Evolutionary conservation across 1,140 invertebrate genomes (phyloP).

Genomic region (Caenorhabditis tropicalis): DNA sequence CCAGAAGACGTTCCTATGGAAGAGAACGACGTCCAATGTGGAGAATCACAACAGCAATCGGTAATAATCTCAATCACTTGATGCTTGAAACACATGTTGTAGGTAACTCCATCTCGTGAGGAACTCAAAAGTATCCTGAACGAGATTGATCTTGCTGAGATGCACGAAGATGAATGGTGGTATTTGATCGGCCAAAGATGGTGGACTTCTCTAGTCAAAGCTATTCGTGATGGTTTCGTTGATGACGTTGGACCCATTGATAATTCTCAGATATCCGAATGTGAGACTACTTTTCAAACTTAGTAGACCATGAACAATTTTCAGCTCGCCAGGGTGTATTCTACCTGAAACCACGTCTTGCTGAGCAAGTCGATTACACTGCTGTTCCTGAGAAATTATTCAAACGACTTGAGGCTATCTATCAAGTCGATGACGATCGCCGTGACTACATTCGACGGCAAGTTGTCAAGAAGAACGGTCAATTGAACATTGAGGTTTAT

Average conservation of each 20-base stretch:
- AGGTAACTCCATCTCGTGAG: background rate
- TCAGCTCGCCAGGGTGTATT: background rate
- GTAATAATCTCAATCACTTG: background rate
- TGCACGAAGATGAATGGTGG: constrained; percentile 7
- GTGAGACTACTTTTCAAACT: background rate
- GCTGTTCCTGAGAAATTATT: constrained; percentile 61
- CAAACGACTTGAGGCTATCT: constrained; percentile 48
- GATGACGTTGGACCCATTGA: constrained; percentile 50
- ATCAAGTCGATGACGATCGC: constrained; percentile 57
- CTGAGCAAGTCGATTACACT: constrained; percentile 58
- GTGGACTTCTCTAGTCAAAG: constrained; percentile 50
- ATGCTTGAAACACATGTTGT: background rate
- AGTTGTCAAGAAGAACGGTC: constrained; percentile 56
- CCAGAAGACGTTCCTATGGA: constrained; percentile 20
- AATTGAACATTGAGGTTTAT: constrained; percentile 60
- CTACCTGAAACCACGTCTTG: constrained; percentile 60
- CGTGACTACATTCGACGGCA: constrained; percentile 61
- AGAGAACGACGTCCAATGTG: background rate
- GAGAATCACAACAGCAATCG: background rate
- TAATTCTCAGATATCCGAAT: constrained; percentile 43
- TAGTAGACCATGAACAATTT: constrained; percentile 2
- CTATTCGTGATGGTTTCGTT: constrained; percentile 31
- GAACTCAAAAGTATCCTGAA: background rate
- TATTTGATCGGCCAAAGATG: constrained; percentile 43
- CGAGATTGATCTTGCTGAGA: background rate